phyloP scores from a whole-genome alignment of 2,797 vertebrate genomes.

The Orientallactaga sibirica region DNA sequence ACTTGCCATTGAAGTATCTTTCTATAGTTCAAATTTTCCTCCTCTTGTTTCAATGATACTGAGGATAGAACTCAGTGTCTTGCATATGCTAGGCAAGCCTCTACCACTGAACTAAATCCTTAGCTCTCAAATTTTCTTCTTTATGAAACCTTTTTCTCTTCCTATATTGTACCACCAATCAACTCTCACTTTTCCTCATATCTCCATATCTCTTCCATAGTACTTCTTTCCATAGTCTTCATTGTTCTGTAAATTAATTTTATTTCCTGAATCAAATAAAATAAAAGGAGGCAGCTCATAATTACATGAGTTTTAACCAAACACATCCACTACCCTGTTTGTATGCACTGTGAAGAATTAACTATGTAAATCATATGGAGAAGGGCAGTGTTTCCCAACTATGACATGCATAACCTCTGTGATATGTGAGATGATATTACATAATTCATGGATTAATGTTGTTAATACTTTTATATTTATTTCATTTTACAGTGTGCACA shows the following conservation, averaged over 20 bases:
- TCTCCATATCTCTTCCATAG: neutral
- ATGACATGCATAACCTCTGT: conserved; percentile 8
- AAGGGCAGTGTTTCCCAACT: conserved; percentile 15
- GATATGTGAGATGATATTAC: conserved; percentile 46
- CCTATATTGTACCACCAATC: neutral
- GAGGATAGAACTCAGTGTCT: neutral
- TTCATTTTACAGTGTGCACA: conserved; percentile 29
- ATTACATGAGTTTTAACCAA: conserved; percentile 22
- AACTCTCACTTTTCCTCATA: neutral
- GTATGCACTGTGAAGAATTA: conserved; percentile 10
- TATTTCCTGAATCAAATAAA: neutral
- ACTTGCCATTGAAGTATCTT: neutral
- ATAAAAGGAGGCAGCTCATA: conserved; percentile 28
- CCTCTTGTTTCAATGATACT: neutral
- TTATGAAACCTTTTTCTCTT: conserved; percentile 8
- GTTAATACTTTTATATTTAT: conserved; percentile 22
- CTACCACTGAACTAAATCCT: neutral
- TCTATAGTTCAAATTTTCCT: conserved; percentile 1
- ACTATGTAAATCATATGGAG: conserved; percentile 41
- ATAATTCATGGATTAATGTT: neutral
- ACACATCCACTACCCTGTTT: conserved; percentile 42
- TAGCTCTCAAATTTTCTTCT: neutral
- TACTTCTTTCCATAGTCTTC: conserved; percentile 17
- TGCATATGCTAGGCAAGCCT: neutral
- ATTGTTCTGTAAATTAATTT: conserved; percentile 54